Conservation (phyloP, 2,797 vertebrate species). For the Apodemus agrarius region DNA sequence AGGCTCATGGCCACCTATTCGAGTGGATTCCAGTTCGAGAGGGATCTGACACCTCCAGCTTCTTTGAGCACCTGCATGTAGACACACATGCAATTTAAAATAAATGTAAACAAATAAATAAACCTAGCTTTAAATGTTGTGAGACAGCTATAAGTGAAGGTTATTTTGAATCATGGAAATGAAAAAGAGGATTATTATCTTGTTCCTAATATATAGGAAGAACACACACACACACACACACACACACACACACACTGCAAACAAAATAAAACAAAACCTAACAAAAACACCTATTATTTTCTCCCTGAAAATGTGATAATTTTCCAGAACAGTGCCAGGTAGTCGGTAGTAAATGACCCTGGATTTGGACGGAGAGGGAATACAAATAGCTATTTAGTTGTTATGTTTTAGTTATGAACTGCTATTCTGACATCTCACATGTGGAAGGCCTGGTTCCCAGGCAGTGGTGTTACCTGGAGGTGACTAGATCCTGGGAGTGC, state of each 20-base stretch:
- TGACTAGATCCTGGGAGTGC: neutral
- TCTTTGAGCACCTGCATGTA: neutral
- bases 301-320: neutral
- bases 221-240: too few relatives aligned
- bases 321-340: neutral
- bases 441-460: neutral
- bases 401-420: neutral
- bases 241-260: neutral
- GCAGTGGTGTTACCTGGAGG: neutral
- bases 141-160: neutral
- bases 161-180: neutral
- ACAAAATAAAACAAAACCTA: neutral
- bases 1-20: neutral
- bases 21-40: neutral
- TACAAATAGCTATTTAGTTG: neutral
- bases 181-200: neutral
- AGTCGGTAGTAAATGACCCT: neutral
- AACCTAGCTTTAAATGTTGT: neutral
- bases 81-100: neutral
- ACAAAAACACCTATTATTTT: neutral
- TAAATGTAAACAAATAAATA: neutral
- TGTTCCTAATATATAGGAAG: neutral
- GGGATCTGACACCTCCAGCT: neutral
- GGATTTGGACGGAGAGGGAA: neutral
- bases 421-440: neutral